phyloP scores from a whole-genome alignment of 2,888 invertebrate species.

The Drosophila kuntzei region DNA sequence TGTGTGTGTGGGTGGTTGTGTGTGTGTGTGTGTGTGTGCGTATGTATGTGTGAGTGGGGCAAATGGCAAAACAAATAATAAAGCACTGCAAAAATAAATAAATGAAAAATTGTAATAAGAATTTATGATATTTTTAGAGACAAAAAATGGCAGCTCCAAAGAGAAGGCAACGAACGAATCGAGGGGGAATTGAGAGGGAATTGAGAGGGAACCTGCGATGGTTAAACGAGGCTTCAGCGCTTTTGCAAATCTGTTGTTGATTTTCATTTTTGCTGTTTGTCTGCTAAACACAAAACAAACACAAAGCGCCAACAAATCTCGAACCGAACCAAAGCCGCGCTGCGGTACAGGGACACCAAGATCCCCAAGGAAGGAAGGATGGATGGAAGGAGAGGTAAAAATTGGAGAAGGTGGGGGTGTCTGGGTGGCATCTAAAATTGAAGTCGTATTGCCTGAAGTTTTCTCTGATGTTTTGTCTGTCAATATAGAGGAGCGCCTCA shows the following conservation, averaged over 20 bases:
- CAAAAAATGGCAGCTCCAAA: conserved; percentile 32
- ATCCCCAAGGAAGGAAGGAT: background rate
- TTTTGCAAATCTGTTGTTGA: conserved; percentile 74
- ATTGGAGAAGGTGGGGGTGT: background rate
- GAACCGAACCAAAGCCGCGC: conserved; percentile 32
- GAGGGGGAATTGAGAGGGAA: background rate
- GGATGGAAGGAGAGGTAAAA: background rate
- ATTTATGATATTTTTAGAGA: conserved; percentile 73
- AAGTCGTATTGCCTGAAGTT: conserved; percentile 19
- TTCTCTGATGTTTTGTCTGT: conserved; percentile 21
- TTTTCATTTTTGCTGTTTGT: conserved; percentile 79
- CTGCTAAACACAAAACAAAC: conserved; percentile 78
- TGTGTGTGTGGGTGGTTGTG: conserved; percentile 8
- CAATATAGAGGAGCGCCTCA: conserved; percentile 28
- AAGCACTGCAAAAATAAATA: conserved; percentile 69
- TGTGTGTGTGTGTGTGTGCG: conserved; percentile 10
- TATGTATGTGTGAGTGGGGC: conserved; percentile 36
- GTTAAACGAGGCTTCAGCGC: conserved; percentile 46
- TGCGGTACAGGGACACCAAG: background rate
- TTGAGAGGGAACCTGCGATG: conserved; percentile 2
- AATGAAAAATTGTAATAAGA: conserved; percentile 75
- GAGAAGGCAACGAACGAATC: too few relatives aligned
- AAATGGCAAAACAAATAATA: conserved; percentile 78
- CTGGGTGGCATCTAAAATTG: conserved; percentile 13
- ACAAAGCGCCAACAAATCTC: conserved; percentile 61